Evolutionary conservation across 2,888 invertebrate genomes (phyloP).

Genomic region (Tinea pellionella): DNA sequence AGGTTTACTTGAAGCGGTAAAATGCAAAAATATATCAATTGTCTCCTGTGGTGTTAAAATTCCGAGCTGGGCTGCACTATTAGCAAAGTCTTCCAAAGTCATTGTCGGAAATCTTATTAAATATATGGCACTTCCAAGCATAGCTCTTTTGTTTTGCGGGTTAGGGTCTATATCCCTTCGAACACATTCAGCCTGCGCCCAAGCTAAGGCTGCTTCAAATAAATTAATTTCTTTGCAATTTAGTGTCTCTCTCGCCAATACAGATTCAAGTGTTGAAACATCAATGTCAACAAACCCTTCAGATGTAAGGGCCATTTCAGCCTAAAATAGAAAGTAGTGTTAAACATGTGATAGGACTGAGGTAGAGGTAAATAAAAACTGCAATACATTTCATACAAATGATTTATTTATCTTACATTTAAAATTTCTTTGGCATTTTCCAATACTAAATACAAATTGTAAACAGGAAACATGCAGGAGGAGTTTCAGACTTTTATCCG

Average conservation of each 20-base stretch:
- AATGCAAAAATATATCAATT: constrained; percentile 94
- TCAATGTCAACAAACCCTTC: constrained; percentile 98
- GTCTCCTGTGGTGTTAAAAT: constrained; percentile 93
- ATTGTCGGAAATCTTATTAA: constrained; percentile 94
- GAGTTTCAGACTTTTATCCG: constrained; percentile 31
- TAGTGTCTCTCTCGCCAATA: constrained; percentile 91
- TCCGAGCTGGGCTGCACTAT: constrained; percentile 93
- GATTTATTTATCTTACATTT: constrained; percentile 33
- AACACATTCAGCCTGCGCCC: constrained; percentile 92
- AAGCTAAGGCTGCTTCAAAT: constrained; percentile 90
- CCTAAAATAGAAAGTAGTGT: constrained; percentile 63
- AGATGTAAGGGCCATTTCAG: constrained; percentile 94
- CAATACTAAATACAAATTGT: not conserved
- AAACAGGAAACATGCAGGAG: too few relatives aligned
- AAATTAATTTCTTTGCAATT: constrained; percentile 94
- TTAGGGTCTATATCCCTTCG: constrained; percentile 85
- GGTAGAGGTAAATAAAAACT: constrained; percentile 53
- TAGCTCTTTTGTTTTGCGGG: constrained; percentile 81
- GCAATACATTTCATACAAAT: constrained; percentile 65
- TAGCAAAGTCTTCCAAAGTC: constrained; percentile 91
- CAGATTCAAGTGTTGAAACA: constrained; percentile 90
- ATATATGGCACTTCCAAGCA: constrained; percentile 83
- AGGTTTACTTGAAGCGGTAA: constrained; percentile 91
- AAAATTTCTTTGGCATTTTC: not conserved
- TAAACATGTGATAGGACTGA: not conserved